These are phyloP conservation scores for Bruchidius siliquastri DNA, from an alignment of 2,888 invertebrate genomes.

Conservation along the genomic window DNA sequence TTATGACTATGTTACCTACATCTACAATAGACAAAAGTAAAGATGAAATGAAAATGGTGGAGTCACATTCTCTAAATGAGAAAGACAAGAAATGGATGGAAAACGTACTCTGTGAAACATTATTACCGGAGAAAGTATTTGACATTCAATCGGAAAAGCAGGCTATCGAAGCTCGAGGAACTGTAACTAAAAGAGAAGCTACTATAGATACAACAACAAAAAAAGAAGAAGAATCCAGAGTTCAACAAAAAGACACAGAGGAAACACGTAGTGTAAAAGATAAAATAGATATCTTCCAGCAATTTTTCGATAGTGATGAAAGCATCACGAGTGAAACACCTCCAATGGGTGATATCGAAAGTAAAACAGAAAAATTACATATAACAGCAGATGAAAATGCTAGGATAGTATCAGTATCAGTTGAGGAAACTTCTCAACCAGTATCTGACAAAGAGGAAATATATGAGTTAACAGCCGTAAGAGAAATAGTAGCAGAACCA, in stretches of 20 bases:
- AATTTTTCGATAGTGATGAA: neutral
- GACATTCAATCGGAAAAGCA: too few relatives aligned
- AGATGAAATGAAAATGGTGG: conserved; percentile 6
- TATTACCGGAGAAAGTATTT: too few relatives aligned
- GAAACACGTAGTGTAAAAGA: conserved; percentile 2
- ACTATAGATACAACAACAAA: neutral
- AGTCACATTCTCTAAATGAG: conserved; percentile 1
- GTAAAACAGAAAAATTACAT: too few relatives aligned
- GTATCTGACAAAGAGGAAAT: too few relatives aligned
- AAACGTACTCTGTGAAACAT: neutral
- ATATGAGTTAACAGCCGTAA: too few relatives aligned
- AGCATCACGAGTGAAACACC: neutral
- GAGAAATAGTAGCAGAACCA: neutral
- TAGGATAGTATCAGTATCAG: too few relatives aligned
- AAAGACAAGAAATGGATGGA: conserved; percentile 1
- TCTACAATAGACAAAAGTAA: conserved; percentile 6
- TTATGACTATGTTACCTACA: conserved; percentile 38
- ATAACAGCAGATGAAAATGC: too few relatives aligned
- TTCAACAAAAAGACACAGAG: neutral
- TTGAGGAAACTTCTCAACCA: too few relatives aligned
- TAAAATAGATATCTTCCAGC: neutral
- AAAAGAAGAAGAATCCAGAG: conserved; percentile 2
- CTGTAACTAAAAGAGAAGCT: too few relatives aligned
- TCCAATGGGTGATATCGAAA: too few relatives aligned
- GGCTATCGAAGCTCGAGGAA: too few relatives aligned